These are phyloP conservation scores for Eriosoma lanigerum DNA, from an alignment of 1,140 invertebrate species.

Conservation along the genomic window DNA sequence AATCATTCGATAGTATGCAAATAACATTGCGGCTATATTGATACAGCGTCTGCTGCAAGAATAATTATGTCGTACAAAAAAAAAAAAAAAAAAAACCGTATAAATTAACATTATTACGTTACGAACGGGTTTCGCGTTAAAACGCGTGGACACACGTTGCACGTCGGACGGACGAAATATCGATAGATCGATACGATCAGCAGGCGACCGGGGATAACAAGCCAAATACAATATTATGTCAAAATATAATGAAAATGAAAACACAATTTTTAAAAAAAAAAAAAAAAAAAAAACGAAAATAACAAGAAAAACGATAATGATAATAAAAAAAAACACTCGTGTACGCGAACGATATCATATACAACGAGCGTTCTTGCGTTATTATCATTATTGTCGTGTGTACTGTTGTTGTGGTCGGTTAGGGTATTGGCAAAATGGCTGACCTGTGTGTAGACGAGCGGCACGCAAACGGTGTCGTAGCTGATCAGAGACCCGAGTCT, in stretches of 20 bases:
- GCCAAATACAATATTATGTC: background rate
- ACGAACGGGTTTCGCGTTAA: background rate
- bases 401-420: slow-evolving; percentile 15
- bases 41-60: too few relatives aligned
- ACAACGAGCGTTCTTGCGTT: too few relatives aligned
- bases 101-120: too few relatives aligned
- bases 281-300: slow-evolving; percentile 19
- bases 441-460: slow-evolving; percentile 97
- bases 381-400: background rate
- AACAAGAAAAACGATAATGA: too few relatives aligned
- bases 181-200: background rate
- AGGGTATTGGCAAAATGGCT: slow-evolving; percentile 50
- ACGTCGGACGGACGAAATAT: background rate
- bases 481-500: slow-evolving; percentile 79
- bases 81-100: too few relatives aligned
- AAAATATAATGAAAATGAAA: too few relatives aligned
- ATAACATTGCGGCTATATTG: too few relatives aligned
- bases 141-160: background rate
- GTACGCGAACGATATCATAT: too few relatives aligned
- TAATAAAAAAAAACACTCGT: too few relatives aligned
- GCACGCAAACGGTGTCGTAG: slow-evolving; percentile 96
- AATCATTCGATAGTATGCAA: too few relatives aligned
- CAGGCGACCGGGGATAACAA: background rate
- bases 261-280: background rate
- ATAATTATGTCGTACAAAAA: too few relatives aligned